Percentiles rank a stretch among this genome's conserved stretches.
phyloP scores from a whole-genome alignment of 2,797 vertebrate genomes.

The Eurystomus glaucurus region DNA sequence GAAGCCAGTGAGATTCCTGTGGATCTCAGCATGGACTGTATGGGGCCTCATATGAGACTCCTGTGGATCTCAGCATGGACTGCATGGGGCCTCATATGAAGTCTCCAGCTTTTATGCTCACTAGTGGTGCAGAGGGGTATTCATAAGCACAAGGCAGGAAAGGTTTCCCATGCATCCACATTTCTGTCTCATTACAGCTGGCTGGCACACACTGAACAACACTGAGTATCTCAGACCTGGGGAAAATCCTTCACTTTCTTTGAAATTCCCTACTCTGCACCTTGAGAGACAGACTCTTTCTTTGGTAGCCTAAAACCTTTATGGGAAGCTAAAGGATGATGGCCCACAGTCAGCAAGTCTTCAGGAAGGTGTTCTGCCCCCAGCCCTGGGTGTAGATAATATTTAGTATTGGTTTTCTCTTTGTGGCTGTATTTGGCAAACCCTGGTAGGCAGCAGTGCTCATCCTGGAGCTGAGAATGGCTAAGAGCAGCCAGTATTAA shows the following conservation, averaged over 20 bases:
- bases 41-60: neutral
- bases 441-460: neutral
- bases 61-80: neutral
- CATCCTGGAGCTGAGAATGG: neutral
- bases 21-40: neutral
- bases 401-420: neutral
- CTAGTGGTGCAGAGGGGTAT: neutral
- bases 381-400: neutral
- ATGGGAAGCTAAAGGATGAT: neutral
- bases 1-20: neutral
- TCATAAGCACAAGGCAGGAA: neutral
- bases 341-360: neutral
- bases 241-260: neutral
- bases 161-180: neutral
- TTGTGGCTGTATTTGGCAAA: slow-evolving; percentile 4
- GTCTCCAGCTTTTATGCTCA: neutral
- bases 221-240: neutral
- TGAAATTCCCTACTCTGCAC: neutral
- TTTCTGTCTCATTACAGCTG: neutral
- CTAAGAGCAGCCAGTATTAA: neutral
- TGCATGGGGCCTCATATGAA: neutral
- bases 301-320: neutral
- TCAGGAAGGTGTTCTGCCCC: neutral
- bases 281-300: neutral
- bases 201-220: neutral